A percentile compares a stretch with the other conserved stretches of the same genome.
These are phyloP conservation scores for Zosterops japonicus DNA, from an alignment of 2,113 vertebrate genomes.

Conservation along the genomic window DNA sequence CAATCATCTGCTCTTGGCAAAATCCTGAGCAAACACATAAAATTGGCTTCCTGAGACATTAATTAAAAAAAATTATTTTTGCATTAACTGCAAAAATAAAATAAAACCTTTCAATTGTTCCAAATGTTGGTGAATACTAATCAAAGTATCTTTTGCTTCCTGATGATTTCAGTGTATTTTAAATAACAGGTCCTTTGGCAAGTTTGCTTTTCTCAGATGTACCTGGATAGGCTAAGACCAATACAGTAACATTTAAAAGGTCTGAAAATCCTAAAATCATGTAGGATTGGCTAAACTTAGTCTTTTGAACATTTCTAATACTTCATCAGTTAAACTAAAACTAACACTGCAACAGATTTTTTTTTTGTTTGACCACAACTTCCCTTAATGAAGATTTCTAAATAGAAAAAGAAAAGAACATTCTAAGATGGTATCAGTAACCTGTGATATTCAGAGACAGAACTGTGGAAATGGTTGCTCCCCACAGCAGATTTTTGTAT, in stretches of 20 bases:
- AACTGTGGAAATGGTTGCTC: background rate
- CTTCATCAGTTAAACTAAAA: background rate
- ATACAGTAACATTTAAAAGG: background rate
- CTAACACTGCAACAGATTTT: background rate
- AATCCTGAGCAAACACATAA: background rate
- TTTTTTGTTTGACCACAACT: background rate
- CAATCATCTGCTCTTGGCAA: background rate
- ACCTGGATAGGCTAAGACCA: background rate
- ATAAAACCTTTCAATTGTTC: background rate
- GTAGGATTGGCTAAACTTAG: background rate
- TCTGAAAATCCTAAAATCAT: background rate
- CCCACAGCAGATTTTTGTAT: background rate
- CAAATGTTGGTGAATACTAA: background rate
- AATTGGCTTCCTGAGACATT: background rate
- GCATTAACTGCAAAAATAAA: background rate
- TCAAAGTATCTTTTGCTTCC: background rate
- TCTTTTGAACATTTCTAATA: background rate
- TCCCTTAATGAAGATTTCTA: background rate
- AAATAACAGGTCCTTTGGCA: background rate
- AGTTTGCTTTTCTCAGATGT: background rate
- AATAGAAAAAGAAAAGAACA: background rate
- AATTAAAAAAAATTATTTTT: background rate
- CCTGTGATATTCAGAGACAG: background rate
- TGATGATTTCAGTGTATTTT: background rate
- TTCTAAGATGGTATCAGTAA: background rate